Conservation (phyloP, 2,888 invertebrate genomes). For the Gibbula magus region DNA sequence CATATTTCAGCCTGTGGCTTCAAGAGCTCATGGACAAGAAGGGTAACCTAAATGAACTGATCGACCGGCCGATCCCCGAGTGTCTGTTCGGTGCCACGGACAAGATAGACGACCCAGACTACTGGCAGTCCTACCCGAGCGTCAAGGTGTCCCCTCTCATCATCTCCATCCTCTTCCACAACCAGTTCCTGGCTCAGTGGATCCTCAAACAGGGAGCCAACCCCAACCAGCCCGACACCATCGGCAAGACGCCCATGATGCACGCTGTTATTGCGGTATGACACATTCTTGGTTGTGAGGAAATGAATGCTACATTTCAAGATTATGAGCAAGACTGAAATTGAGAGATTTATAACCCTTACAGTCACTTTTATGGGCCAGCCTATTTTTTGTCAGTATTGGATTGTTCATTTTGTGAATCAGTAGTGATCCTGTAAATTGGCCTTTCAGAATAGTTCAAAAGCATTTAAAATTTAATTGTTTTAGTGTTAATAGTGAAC, state of each 20-base stretch:
- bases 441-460: too few species aligned
- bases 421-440: too few species aligned
- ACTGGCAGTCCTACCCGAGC: conserved; percentile 31
- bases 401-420: too few species aligned
- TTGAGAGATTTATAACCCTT: too few species aligned
- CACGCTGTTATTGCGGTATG: conserved; percentile 68
- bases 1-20: conserved; percentile 30
- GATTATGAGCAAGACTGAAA: too few species aligned
- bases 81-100: conserved; percentile 18
- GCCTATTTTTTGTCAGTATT: too few species aligned
- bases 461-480: too few species aligned
- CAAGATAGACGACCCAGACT: conserved; percentile 35
- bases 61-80: conserved; percentile 34
- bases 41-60: conserved; percentile 26
- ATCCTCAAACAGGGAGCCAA: conserved; percentile 64
- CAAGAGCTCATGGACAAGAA: conserved; percentile 27
- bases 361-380: too few species aligned
- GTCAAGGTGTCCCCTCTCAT: conserved; percentile 38
- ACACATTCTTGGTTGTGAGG: background rate
- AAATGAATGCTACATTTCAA: too few species aligned
- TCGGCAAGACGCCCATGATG: conserved; percentile 69
- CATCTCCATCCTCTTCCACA: conserved; percentile 25
- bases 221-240: conserved; percentile 65
- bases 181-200: conserved; percentile 35
- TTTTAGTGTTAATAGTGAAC: too few species aligned